These are phyloP conservation scores for Drosophila emarginata DNA, from an alignment of 2,888 invertebrate species.

Conservation along the genomic window DNA sequence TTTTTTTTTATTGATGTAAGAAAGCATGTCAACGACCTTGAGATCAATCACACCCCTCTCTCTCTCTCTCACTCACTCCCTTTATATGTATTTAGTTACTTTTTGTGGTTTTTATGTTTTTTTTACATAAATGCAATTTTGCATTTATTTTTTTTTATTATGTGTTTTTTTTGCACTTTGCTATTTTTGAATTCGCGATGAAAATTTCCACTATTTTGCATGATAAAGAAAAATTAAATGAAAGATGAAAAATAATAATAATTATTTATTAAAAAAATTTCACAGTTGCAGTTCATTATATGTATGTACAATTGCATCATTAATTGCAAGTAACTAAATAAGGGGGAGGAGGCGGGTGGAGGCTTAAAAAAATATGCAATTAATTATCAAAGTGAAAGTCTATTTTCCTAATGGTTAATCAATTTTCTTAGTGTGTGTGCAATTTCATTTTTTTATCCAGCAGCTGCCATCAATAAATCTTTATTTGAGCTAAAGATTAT, in stretches of 20 bases:
- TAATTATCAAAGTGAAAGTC: slow-evolving; percentile 59
- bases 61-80: not conserved
- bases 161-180: slow-evolving; percentile 20
- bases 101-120: slow-evolving; percentile 27
- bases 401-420: slow-evolving; percentile 52
- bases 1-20: too few relatives aligned
- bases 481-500: slow-evolving; percentile 46
- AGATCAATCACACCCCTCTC: not conserved
- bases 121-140: slow-evolving; percentile 19
- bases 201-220: slow-evolving; percentile 35
- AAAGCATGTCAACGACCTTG: not conserved
- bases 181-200: slow-evolving; percentile 19
- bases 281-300: not conserved
- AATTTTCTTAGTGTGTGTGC: slow-evolving; percentile 45
- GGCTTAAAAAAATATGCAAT: slow-evolving; percentile 15
- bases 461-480: slow-evolving; percentile 22
- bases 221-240: slow-evolving; percentile 24
- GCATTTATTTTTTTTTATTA: not conserved
- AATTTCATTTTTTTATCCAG: slow-evolving; percentile 16
- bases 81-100: slow-evolving; percentile 16
- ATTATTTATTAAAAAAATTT: not conserved
- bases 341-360: not conserved
- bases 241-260: not conserved
- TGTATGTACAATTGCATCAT: too few relatives aligned
- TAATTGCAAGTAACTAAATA: not conserved